These are phyloP conservation scores for Pogonognathellus flavescens DNA, from an alignment of 1,140 invertebrate species.

Conservation along the genomic window DNA sequence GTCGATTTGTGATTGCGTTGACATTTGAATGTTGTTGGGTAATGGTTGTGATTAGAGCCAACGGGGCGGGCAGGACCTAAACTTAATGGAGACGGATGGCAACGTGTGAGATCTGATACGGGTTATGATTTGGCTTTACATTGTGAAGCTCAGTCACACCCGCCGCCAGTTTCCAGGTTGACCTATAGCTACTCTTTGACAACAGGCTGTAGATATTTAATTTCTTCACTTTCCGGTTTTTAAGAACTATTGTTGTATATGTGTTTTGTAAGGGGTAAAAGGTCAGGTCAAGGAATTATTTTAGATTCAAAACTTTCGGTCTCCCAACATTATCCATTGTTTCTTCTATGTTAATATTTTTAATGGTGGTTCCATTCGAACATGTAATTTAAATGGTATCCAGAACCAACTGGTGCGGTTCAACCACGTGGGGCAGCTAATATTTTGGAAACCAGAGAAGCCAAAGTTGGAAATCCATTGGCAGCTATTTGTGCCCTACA, in stretches of 20 bases:
- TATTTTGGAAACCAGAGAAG: slow-evolving; percentile 70
- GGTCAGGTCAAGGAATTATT: slow-evolving; percentile 46
- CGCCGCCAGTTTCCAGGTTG: slow-evolving; percentile 69
- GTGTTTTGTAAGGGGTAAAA: too few species aligned
- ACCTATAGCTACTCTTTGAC: slow-evolving; percentile 60
- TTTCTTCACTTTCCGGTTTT: slow-evolving; percentile 15
- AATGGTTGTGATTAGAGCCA: slow-evolving; percentile 52
- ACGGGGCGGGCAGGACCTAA: slow-evolving; percentile 73
- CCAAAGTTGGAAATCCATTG: slow-evolving; percentile 68
- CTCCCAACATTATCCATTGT: neutral
- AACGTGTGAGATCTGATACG: slow-evolving; percentile 57
- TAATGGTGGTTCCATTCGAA: neutral
- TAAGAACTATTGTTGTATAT: neutral
- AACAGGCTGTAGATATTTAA: slow-evolving; percentile 58
- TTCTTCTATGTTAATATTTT: neutral
- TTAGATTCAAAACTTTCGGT: neutral
- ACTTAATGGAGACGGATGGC: slow-evolving; percentile 66
- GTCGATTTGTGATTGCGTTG: neutral
- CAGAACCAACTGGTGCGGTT: slow-evolving; percentile 73
- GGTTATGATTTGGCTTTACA: slow-evolving; percentile 68
- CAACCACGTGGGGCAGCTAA: slow-evolving; percentile 70
- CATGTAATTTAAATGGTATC: slow-evolving; percentile 63
- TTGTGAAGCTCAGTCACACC: slow-evolving; percentile 71
- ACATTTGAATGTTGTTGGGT: slow-evolving; percentile 9
- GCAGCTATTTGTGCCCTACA: slow-evolving; percentile 70